phyloP scores from a whole-genome alignment of 2,797 vertebrate species.

The Limnodromus scolopaceus region DNA sequence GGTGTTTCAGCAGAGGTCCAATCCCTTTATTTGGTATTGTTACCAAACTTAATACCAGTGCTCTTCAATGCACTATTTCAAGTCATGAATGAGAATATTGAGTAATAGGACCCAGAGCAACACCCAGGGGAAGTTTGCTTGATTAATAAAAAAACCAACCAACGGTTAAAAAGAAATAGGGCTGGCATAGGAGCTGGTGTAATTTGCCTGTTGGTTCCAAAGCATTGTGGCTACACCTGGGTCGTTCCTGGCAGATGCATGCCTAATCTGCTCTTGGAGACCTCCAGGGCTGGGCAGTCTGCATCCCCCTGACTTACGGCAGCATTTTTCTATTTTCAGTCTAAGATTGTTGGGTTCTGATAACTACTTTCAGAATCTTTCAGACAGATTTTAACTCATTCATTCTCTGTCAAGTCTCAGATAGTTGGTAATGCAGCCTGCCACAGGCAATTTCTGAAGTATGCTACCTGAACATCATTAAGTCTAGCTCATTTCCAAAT shows the following conservation, averaged over 20 bases:
- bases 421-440: background rate
- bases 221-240: background rate
- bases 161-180: background rate
- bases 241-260: background rate
- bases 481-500: background rate
- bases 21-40: background rate
- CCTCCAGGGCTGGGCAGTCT: background rate
- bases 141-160: background rate
- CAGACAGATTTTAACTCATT: background rate
- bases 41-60: background rate
- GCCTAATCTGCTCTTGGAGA: background rate
- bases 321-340: background rate
- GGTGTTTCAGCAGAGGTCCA: background rate
- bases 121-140: background rate
- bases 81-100: background rate
- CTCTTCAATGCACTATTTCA: background rate
- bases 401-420: background rate
- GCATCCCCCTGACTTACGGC: background rate
- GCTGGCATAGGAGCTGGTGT: background rate
- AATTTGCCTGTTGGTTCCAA: background rate
- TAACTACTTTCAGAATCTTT: background rate
- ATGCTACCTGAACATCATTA: background rate
- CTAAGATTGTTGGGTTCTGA: background rate
- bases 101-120: background rate
- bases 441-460: background rate